Evolutionary conservation across 2,113 vertebrate species (phyloP).

Genomic region (Jaculus jaculus): DNA sequence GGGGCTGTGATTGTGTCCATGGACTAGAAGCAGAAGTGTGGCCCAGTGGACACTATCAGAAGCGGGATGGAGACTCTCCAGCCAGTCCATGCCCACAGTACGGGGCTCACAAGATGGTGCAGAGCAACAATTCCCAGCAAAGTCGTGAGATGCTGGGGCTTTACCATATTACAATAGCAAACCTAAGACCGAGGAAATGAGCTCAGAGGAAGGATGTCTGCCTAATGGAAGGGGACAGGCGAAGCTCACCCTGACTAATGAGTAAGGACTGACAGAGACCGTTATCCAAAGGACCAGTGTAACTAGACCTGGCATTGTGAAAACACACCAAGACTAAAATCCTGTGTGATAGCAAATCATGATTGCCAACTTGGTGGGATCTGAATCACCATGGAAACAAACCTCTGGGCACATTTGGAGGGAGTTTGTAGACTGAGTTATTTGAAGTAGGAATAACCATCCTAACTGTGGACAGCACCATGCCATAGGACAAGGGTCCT

Average conservation of each 20-base stretch:
- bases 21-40: neutral
- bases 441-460: neutral
- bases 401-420: neutral
- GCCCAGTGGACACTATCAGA: neutral
- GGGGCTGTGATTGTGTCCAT: neutral
- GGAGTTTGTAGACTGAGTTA: neutral
- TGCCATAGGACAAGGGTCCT: too few species aligned
- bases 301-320: neutral
- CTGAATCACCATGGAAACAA: neutral
- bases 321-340: neutral
- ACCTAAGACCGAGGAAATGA: too few species aligned
- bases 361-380: too few species aligned
- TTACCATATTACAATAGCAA: neutral
- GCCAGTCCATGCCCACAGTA: too few species aligned
- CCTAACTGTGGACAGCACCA: too few species aligned
- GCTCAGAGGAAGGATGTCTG: accelerated
- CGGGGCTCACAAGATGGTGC: too few species aligned
- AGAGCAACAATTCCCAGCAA: neutral
- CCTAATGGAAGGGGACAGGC: too few species aligned
- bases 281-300: neutral
- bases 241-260: neutral
- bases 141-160: neutral
- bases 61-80: neutral
- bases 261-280: neutral
- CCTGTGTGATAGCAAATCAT: neutral